phyloP scores from a whole-genome alignment of 2,888 invertebrate genomes.

The Nasonovia ribisnigri region DNA sequence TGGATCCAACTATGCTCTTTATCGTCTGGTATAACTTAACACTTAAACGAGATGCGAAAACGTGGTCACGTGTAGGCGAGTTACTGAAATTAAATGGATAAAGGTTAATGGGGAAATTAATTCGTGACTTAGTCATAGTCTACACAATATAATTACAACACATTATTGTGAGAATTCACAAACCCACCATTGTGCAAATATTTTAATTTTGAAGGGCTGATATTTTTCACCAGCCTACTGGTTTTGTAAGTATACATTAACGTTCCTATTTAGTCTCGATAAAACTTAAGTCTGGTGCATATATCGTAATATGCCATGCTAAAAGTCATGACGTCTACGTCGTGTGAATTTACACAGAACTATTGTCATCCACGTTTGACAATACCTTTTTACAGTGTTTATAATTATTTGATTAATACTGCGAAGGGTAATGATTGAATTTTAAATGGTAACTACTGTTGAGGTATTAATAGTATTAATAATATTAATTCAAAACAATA shows the following conservation, averaged over 20 bases:
- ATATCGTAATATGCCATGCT: background rate
- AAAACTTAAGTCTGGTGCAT: background rate
- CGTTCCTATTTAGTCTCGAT: background rate
- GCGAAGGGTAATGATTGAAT: background rate
- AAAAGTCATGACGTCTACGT: background rate
- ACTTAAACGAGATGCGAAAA: background rate
- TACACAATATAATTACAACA: background rate
- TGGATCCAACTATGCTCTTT: background rate
- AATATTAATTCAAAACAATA: background rate
- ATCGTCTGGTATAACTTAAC: background rate
- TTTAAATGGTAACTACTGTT: background rate
- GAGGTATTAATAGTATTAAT: background rate
- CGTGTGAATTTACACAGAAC: background rate
- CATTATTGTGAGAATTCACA: background rate
- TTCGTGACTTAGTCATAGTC: background rate
- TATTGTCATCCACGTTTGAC: background rate
- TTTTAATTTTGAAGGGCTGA: background rate
- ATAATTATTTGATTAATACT: too few species aligned
- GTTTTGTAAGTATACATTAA: background rate
- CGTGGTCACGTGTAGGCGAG: background rate
- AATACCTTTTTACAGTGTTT: background rate
- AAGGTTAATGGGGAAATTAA: background rate
- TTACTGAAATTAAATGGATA: background rate
- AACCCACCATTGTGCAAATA: background rate
- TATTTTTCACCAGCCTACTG: background rate